Conservation (phyloP, 2,888 invertebrate species). For the Scaptomyza polygonia region DNA sequence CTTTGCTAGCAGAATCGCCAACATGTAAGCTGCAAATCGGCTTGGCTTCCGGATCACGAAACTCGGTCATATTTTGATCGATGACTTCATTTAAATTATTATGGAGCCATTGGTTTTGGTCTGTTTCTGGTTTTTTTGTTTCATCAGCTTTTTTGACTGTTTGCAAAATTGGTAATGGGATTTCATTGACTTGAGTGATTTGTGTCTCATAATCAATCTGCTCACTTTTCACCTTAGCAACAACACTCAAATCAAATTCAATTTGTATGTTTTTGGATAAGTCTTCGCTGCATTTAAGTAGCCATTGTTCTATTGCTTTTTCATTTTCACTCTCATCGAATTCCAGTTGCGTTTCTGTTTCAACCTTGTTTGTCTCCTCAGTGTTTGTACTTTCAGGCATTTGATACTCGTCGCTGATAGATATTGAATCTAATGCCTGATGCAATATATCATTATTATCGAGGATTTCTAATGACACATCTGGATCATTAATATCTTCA, state of each 20-base stretch:
- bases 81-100: slow-evolving; percentile 30
- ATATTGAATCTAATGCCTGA: not conserved
- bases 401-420: not conserved
- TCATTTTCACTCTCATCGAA: not conserved
- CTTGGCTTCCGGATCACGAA: slow-evolving; percentile 34
- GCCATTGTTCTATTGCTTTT: not conserved
- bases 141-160: not conserved
- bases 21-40: slow-evolving; percentile 12
- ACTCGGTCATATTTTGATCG: slow-evolving; percentile 30
- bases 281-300: not conserved
- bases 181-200: not conserved
- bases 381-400: not conserved
- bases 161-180: not conserved
- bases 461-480: not conserved
- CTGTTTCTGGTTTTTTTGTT: not conserved
- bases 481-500: not conserved
- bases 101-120: slow-evolving; percentile 53
- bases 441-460: not conserved
- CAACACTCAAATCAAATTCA: too few relatives aligned
- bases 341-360: not conserved
- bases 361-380: not conserved
- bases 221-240: too few relatives aligned
- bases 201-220: slow-evolving; percentile 7
- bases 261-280: not conserved
- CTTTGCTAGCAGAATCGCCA: not conserved